phyloP scores from a whole-genome alignment of 2,888 invertebrate species.

The Zygogramma bicolorata region DNA sequence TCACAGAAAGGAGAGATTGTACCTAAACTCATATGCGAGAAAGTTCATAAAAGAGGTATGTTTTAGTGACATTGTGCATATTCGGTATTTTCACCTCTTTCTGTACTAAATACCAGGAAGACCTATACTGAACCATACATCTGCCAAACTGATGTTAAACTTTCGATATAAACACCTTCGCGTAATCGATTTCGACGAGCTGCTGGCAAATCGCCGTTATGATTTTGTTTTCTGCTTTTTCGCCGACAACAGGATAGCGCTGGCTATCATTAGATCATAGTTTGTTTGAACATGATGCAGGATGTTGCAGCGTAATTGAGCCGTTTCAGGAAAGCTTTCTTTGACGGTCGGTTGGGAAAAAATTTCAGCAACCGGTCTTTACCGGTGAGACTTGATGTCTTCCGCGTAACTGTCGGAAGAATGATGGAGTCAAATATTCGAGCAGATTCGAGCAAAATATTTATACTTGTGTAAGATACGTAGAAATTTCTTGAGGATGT shows the following conservation, averaged over 20 bases:
- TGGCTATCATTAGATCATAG: background rate
- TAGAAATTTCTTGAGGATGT: no score
- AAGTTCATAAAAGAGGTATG: no score
- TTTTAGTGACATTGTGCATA: no score
- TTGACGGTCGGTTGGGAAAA: background rate
- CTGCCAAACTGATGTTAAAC: no score
- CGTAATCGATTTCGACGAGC: background rate
- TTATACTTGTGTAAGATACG: no score
- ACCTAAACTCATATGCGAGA: no score
- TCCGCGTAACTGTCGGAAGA: background rate
- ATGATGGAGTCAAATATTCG: background rate
- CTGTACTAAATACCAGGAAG: no score
- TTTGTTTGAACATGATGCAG: background rate
- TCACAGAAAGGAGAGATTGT: no score
- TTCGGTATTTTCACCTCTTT: no score
- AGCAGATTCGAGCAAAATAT: no score
- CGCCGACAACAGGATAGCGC: background rate
- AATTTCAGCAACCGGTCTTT: background rate
- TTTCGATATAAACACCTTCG: no score
- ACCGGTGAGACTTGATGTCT: background rate
- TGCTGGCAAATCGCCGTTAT: background rate
- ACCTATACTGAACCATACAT: no score
- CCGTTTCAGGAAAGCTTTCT: background rate
- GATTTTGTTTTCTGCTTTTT: slow-evolving; percentile 1
- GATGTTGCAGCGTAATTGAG: background rate